Base-by-base conservation (phyloP, 2,888 invertebrate species). In the Megamerina dolium region DNA sequence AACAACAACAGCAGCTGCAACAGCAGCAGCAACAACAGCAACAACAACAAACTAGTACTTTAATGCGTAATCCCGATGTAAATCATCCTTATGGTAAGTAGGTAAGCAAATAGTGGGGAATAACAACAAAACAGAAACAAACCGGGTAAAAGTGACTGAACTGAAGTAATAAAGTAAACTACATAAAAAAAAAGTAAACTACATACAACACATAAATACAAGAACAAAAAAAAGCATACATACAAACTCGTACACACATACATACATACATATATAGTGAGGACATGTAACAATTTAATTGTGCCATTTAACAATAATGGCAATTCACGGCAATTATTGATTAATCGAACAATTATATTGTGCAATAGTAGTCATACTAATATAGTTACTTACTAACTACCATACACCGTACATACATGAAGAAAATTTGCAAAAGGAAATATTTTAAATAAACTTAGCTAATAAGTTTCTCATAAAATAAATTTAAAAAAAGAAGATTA, bases 51-150 rank as follows among this genome's bases (percentile, higher is more conserved):
- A 68, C 61, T 52, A 66, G 62, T 50, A 68, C 70, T 32, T 52
- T 70, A 31, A 60, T 68, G 58, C 63, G 70, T 14, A 61, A 60
- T 46, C 63, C 70, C 46, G 69, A 67, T 57, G 63, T 68, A 54
- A 68, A 61, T 59, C 59, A 66, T 59, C 60, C 64, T 45, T 68
- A 68, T 50, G 63, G 60, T 53, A 68, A 68, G 60, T 68, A 61
- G 64, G 54, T 34, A 37, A 46, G 37, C 20, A 43, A 12, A 34
- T 33, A 42, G 6, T 18, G 8, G 34, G 10, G 16, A 16, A 38
- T 27, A 42, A 45, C 31, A 37, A n/a, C n/a, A n/a, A n/a, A n/a
- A n/a, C n/a, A n/a, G 35, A 44, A 43, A 31, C 43, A 43, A 37
- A 21, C 38, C 34, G 27, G 16, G 43, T 8, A 42, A 23, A 46